A percentile compares a stretch with the other conserved stretches of the same genome.
Conservation (phyloP, 2,113 vertebrate genomes). For the Dicaeum eximium region DNA sequence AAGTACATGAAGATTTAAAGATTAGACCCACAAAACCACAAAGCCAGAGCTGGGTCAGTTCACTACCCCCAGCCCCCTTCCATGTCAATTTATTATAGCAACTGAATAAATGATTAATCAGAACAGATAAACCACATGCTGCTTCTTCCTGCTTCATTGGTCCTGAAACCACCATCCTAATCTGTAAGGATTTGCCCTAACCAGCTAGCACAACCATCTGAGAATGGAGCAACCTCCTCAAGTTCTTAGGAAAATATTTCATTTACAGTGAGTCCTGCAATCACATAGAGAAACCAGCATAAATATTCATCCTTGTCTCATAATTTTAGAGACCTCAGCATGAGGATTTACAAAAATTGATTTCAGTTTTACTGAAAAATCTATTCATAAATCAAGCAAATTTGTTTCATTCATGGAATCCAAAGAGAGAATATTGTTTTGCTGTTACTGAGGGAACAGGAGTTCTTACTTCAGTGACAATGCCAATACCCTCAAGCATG, state of each 20-base stretch:
- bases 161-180: constrained; percentile 4
- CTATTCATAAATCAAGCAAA: constrained; percentile 24
- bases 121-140: neutral
- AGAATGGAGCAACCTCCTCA: neutral
- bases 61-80: neutral
- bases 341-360: neutral
- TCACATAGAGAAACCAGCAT: neutral
- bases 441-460: neutral
- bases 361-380: constrained; percentile 27
- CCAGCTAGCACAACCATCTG: neutral
- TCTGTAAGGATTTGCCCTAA: constrained; percentile 18
- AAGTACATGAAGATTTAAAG: neutral
- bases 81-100: neutral
- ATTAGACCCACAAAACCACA: neutral
- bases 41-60: neutral
- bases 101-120: neutral
- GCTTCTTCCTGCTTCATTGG: neutral
- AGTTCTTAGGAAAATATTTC: neutral
- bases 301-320: neutral
- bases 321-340: neutral
- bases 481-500: neutral
- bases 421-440: neutral
- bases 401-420: constrained; percentile 6
- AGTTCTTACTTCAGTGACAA: neutral
- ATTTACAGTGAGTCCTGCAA: neutral